Evolutionary conservation across 2,888 invertebrate species (phyloP).

Genomic region (Leucophenga maculata): DNA sequence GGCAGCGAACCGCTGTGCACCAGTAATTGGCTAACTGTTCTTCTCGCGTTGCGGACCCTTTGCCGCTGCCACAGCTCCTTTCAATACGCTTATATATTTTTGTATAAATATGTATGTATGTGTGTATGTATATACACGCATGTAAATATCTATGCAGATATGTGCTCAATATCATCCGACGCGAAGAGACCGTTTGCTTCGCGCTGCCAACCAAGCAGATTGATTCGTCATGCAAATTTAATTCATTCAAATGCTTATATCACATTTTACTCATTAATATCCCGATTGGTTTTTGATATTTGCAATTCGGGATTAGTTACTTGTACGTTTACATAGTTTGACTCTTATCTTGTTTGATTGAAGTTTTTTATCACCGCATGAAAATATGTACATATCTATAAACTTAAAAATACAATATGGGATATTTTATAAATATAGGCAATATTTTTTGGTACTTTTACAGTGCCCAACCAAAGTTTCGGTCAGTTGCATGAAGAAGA

Average conservation of each 20-base stretch:
- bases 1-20: neutral
- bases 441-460: too few relatives aligned
- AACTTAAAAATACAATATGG: too few relatives aligned
- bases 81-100: neutral
- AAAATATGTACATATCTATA: too few relatives aligned
- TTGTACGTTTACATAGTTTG: neutral
- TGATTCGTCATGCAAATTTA: slow-evolving; percentile 53
- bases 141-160: neutral
- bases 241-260: slow-evolving; percentile 50
- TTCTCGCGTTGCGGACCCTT: slow-evolving; percentile 17
- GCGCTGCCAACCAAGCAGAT: neutral
- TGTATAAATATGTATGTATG: neutral
- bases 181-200: neutral
- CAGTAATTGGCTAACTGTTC: slow-evolving; percentile 9
- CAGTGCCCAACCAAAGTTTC: too few relatives aligned
- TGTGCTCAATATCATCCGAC: neutral
- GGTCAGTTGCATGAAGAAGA: too few relatives aligned
- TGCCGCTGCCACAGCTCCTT: neutral
- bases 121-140: neutral
- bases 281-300: slow-evolving; percentile 31
- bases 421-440: too few relatives aligned
- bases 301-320: slow-evolving; percentile 33
- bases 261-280: slow-evolving; percentile 56
- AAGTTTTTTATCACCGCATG: neutral
- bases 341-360: neutral